Evolutionary conservation across 2,888 invertebrate genomes (phyloP).

Genomic region (Erpobdella octoculata): DNA sequence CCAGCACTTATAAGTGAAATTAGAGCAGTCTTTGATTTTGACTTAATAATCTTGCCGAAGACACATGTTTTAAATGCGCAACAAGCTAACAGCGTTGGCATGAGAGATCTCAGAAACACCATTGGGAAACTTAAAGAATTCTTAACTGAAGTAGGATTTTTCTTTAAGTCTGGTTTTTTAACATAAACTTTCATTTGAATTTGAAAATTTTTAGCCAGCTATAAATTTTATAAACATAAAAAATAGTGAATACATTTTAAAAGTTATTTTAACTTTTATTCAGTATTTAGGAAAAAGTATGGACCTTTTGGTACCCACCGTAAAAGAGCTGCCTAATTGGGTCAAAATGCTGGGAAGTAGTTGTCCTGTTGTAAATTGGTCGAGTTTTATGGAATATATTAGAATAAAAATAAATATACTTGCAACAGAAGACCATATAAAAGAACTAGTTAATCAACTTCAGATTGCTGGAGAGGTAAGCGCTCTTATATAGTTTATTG

Average conservation of each 20-base stretch:
- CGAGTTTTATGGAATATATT: conserved; percentile 4
- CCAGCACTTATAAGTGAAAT: conserved; percentile 30
- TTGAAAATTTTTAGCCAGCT: no score
- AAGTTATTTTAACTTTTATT: neutral
- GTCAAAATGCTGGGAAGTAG: neutral
- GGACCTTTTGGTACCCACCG: neutral
- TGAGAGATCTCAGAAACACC: conserved; percentile 41
- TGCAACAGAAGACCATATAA: neutral
- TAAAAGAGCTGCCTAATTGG: conserved; percentile 3
- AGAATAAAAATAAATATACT: neutral
- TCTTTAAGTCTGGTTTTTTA: no score
- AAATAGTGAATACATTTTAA: neutral
- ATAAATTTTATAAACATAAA: no score
- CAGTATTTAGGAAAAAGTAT: neutral
- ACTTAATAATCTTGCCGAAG: conserved; percentile 58
- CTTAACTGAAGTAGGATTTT: neutral
- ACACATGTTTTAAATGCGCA: conserved; percentile 61
- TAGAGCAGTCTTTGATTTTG: conserved; percentile 55
- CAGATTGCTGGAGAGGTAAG: conserved; percentile 6
- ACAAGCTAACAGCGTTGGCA: conserved; percentile 59
- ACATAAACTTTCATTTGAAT: no score
- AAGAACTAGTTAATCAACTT: conserved; percentile 1
- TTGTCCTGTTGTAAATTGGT: conserved; percentile 10
- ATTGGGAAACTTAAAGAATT: conserved; percentile 7
- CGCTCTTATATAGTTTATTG: neutral